Conservation (phyloP, 2,888 invertebrate genomes). For the Rhamnusium bicolor region DNA sequence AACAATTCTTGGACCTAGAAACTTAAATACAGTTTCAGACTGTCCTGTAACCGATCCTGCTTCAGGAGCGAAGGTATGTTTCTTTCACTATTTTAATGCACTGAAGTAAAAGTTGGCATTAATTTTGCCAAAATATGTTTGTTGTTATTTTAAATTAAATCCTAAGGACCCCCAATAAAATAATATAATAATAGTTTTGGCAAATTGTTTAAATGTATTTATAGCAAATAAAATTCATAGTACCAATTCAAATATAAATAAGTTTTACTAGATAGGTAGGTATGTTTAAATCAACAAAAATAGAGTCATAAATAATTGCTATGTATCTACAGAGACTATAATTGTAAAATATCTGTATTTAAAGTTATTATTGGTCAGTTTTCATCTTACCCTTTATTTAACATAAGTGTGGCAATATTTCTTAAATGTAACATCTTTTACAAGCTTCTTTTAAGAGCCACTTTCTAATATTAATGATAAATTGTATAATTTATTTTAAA, state of each 20-base stretch:
- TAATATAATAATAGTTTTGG: background rate
- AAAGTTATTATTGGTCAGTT: background rate
- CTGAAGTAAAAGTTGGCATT: slow-evolving; percentile 1
- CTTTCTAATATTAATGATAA: slow-evolving; percentile 26
- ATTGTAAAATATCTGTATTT: background rate
- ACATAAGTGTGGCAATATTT: background rate
- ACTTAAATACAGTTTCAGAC: slow-evolving; percentile 77
- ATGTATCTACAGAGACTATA: background rate
- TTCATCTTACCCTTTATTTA: background rate
- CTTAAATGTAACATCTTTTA: background rate
- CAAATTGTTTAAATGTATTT: background rate
- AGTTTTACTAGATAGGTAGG: background rate
- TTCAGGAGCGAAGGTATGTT: slow-evolving; percentile 74
- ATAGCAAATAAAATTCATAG: background rate
- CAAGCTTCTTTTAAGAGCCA: background rate
- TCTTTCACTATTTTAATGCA: slow-evolving; percentile 28
- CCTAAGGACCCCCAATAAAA: background rate
- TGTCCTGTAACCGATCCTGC: slow-evolving; percentile 86
- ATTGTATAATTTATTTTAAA: slow-evolving; percentile 44
- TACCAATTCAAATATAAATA: background rate
- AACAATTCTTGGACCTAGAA: slow-evolving; percentile 68
- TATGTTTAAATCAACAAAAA: background rate
- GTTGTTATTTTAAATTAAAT: slow-evolving; percentile 5
- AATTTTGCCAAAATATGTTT: slow-evolving; percentile 25
- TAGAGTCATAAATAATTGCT: background rate